These are phyloP conservation scores for Temnothorax nylanderi DNA, from an alignment of 1,140 invertebrate species.

Conservation along the genomic window DNA sequence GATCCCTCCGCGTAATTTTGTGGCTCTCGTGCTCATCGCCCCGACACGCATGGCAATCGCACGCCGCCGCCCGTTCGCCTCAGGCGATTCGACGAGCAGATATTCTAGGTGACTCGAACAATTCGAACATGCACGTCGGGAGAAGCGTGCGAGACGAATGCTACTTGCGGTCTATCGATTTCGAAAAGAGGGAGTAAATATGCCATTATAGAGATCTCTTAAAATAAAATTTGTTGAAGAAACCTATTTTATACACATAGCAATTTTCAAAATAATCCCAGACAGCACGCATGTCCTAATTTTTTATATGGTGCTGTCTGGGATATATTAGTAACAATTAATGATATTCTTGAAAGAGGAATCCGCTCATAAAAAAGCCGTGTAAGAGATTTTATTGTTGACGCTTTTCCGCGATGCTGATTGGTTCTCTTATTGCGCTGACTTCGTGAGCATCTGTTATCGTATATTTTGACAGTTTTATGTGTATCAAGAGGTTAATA, in stretches of 20 bases:
- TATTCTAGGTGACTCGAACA: constrained; percentile 4
- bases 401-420: too few species aligned
- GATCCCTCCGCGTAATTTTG: constrained; percentile 61
- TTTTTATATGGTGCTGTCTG: too few species aligned
- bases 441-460: too few species aligned
- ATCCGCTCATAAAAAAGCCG: too few species aligned
- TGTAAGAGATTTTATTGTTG: too few species aligned
- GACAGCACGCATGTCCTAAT: too few species aligned
- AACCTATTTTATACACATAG: neutral
- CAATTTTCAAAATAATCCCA: neutral
- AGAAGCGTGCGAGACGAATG: neutral
- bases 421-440: too few species aligned
- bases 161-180: neutral
- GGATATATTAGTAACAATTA: neutral
- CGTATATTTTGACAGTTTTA: too few species aligned
- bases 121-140: neutral
- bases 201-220: neutral
- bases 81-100: constrained; percentile 26
- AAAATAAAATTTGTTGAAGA: neutral
- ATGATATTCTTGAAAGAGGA: neutral
- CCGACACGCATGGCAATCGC: constrained; percentile 50
- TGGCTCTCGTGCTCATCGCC: constrained; percentile 29
- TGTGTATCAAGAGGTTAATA: too few species aligned
- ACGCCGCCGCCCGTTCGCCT: constrained; percentile 34
- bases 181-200: neutral